These are phyloP conservation scores for Epizoanthus stellaris DNA, from an alignment of 92 coral and sea anemone genomes.

Conservation along the genomic window DNA sequence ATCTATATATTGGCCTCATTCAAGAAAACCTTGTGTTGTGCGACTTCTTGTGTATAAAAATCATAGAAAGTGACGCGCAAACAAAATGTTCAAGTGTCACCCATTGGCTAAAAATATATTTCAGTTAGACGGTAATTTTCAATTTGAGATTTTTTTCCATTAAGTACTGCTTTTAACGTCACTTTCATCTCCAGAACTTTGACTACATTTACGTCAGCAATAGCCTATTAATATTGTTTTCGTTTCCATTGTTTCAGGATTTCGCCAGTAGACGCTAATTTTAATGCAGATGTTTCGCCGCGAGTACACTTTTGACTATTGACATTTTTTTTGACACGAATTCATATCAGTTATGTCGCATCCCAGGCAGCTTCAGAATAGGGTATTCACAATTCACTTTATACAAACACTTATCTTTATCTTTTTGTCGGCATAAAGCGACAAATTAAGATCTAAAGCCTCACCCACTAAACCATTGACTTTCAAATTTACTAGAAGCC, in stretches of 20 bases:
- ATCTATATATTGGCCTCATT: not conserved
- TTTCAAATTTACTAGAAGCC: not conserved
- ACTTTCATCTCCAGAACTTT: not conserved
- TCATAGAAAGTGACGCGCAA: not conserved
- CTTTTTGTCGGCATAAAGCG: conserved; percentile 11
- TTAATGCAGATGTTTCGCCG: conserved; percentile 14
- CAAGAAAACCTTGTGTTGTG: not conserved
- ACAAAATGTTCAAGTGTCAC: not conserved
- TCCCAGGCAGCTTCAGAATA: not conserved
- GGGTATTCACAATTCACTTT: not conserved
- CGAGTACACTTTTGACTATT: conserved; percentile 3
- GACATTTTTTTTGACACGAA: not conserved
- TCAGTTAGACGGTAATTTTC: not conserved
- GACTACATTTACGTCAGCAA: conserved; percentile 16
- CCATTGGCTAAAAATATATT: not conserved
- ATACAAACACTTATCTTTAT: not conserved
- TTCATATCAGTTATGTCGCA: not conserved
- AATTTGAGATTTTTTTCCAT: not conserved
- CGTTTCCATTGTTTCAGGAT: not conserved
- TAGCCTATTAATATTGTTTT: not conserved
- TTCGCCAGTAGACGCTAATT: conserved; percentile 22
- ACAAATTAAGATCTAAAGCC: not conserved
- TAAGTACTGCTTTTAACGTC: not conserved
- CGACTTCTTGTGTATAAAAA: not conserved
- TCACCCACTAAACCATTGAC: not conserved